phyloP scores from a whole-genome alignment of 2,113 vertebrate species.

The Salvelinus fontinalis region DNA sequence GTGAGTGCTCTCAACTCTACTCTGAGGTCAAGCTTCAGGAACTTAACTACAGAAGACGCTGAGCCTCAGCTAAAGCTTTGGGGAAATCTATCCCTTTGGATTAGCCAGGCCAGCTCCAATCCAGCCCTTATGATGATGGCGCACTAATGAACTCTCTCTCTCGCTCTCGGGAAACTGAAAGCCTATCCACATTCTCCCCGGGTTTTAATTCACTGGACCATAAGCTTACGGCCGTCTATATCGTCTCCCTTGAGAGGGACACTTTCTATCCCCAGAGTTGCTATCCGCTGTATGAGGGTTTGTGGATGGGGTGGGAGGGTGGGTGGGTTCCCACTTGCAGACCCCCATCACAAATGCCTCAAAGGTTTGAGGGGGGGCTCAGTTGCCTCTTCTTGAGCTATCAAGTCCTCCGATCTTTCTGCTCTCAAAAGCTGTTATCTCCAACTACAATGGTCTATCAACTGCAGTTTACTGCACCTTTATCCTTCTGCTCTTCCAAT shows the following conservation, averaged over 20 bases:
- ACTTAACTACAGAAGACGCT: neutral
- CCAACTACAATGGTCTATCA: neutral
- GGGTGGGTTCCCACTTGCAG: neutral
- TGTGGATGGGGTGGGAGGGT: neutral
- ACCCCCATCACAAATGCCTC: neutral
- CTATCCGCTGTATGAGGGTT: neutral
- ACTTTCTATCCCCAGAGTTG: neutral
- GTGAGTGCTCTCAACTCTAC: neutral
- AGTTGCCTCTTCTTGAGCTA: neutral
- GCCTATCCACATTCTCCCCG: neutral
- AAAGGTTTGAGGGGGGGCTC: neutral
- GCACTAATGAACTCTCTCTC: constrained; percentile 18
- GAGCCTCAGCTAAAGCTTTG: constrained; percentile 6
- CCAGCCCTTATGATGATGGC: constrained; percentile 3
- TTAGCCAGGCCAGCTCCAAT: neutral
- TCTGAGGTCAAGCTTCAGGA: neutral
- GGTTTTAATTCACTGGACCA: constrained; percentile 8
- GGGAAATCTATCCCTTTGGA: constrained; percentile 16
- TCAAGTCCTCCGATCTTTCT: neutral
- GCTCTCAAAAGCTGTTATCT: neutral
- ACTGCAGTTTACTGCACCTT: neutral
- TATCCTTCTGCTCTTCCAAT: neutral
- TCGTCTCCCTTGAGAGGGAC: neutral
- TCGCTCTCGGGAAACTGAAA: constrained; percentile 1
- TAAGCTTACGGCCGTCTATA: neutral